Percentiles rank a stretch among this genome's conserved stretches.
These are phyloP conservation scores for Telmatochromis brichardi DNA, from an alignment of 2,113 vertebrate species.

Conservation along the genomic window DNA sequence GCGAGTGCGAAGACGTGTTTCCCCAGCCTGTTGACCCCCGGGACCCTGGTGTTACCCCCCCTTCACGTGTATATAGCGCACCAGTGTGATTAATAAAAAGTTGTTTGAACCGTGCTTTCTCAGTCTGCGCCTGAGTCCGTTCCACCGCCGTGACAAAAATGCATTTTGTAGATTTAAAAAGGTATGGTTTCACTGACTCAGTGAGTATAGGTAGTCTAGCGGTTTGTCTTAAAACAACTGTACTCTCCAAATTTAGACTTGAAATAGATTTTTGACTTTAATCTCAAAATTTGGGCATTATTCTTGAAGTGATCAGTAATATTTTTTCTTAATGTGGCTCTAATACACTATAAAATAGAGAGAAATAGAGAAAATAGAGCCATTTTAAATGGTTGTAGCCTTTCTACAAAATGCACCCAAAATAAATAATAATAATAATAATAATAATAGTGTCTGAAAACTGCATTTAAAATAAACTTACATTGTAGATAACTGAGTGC, in stretches of 20 bases:
- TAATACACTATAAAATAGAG: background rate
- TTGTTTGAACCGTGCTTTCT: background rate
- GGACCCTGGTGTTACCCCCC: too few relatives aligned
- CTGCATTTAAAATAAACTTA: background rate
- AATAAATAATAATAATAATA: background rate
- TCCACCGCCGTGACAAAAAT: background rate
- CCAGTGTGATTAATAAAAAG: background rate
- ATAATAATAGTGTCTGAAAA: background rate
- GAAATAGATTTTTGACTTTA: background rate
- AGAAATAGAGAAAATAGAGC: background rate
- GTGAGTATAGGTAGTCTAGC: background rate
- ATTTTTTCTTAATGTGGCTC: background rate
- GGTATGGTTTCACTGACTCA: background rate
- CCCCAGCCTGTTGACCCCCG: too few relatives aligned
- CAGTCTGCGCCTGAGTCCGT: background rate
- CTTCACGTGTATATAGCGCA: background rate
- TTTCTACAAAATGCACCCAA: background rate
- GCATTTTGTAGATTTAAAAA: background rate
- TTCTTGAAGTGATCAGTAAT: background rate
- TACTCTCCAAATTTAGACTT: background rate
- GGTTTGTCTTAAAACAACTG: background rate
- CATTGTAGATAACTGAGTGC: background rate
- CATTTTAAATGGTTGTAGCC: background rate
- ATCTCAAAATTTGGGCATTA: background rate
- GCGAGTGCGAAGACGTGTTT: too few relatives aligned